These are phyloP conservation scores for Eulemur mongoz DNA, from an alignment of 2,797 vertebrate species.

Conservation along the genomic window DNA sequence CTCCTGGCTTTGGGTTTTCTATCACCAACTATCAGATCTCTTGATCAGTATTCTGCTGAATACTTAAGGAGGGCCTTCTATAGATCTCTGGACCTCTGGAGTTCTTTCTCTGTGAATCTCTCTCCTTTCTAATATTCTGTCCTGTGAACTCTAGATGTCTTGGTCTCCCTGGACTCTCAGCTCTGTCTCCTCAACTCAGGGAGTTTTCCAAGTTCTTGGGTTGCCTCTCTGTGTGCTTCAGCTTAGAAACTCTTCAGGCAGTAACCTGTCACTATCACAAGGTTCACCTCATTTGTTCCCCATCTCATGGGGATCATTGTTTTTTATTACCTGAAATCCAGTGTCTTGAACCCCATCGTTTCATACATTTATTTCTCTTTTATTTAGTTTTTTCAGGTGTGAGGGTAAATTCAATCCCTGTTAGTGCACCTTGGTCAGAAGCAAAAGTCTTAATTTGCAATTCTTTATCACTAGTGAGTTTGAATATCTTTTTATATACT, in stretches of 20 bases:
- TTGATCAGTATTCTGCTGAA: not conserved
- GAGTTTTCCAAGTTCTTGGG: not conserved
- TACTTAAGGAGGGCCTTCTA: not conserved
- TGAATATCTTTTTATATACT: constrained; percentile 51
- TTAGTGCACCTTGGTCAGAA: constrained; percentile 40
- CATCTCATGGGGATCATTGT: not conserved
- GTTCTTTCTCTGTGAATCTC: not conserved
- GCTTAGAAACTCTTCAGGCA: not conserved
- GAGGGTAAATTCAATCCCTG: constrained; percentile 25
- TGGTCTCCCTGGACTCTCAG: not conserved
- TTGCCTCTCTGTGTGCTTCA: not conserved
- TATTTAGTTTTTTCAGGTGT: constrained; percentile 45
- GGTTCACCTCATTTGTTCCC: constrained; percentile 14
- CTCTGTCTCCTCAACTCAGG: not conserved
- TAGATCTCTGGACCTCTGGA: not conserved
- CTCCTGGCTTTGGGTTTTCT: not conserved
- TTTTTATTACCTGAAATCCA: not conserved
- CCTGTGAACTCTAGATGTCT: not conserved
- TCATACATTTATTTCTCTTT: constrained; percentile 13
- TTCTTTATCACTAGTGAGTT: constrained; percentile 58
- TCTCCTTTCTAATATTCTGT: not conserved
- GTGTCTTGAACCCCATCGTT: constrained; percentile 20
- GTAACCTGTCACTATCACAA: not conserved
- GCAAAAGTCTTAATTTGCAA: constrained; percentile 56
- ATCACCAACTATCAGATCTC: not conserved